Conservation (phyloP, 2,113 vertebrate species). For the Cynoglossus semilaevis region DNA sequence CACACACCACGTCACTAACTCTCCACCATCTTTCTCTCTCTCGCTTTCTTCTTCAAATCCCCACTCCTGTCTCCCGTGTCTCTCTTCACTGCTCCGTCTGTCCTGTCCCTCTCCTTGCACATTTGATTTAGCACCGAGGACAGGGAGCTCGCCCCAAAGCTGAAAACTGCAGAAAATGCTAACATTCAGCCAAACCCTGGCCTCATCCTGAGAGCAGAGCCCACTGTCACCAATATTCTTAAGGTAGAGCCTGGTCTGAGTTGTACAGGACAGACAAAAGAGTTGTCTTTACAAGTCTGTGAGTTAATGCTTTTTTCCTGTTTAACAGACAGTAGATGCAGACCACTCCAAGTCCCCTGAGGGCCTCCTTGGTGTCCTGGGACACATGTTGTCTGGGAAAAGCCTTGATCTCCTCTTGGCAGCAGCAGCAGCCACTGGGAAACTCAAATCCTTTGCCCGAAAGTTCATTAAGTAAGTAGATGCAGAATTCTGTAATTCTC, state of each 20-base stretch:
- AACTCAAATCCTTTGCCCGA: constrained; percentile 93
- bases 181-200: constrained; percentile 97
- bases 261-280: too few species aligned
- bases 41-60: not conserved
- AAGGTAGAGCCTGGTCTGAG: constrained; percentile 78
- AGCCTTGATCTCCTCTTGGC: constrained; percentile 92
- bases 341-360: constrained; percentile 98
- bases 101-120: constrained; percentile 28
- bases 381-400: constrained; percentile 98
- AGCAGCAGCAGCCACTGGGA: constrained; percentile 92
- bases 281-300: not conserved
- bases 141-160: constrained; percentile 85
- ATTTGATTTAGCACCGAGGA: constrained; percentile 78
- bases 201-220: constrained; percentile 92
- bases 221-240: constrained; percentile 97
- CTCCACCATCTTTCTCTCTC: not conserved
- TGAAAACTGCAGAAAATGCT: constrained; percentile 91
- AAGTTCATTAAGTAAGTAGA: constrained; percentile 92
- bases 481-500: not conserved
- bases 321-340: constrained; percentile 89
- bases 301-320: not conserved
- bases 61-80: not conserved
- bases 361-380: constrained; percentile 91
- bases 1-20: not conserved
- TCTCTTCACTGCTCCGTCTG: not conserved